Base-by-base conservation (phyloP, 2,797 vertebrate genomes). In the Microchirus variegatus region DNA sequence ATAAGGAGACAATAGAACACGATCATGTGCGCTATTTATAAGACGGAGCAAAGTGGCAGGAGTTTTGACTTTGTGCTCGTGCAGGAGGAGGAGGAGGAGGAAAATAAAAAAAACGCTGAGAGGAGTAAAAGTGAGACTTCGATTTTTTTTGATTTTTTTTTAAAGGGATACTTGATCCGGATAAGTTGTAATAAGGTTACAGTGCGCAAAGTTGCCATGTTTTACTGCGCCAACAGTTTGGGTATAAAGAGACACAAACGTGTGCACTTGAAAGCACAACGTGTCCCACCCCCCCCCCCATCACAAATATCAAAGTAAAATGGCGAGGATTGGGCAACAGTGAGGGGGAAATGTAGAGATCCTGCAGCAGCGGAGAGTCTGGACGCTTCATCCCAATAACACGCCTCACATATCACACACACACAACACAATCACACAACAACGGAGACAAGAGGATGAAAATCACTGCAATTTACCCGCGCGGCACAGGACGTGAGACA, bases 261-360 rank as follows among this genome's bases (percentile, higher is more conserved):
- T 42, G 18, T 58, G 70, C 71, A 81, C 73, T 68, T 80, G 76
- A 78, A 56, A 78, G 81, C 80, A 86, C 89, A 67, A 83, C 75
- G 77, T 80, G 86, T 86, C 83, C 86, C 84, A 86, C n/a, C 44
- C n/a, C 83, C 86, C 84, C 87, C n/a, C 44, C n/a, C 67, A 79
- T 81, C 69, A 70, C 63, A 85, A 83, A 87, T 83, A 90, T 77
- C 73, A 43, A 54, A 87, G 87, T 83, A 92, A 92, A 92, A 93
- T 91, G 90, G 91, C 90, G 90, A 91, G 77, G 89, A 91, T 78
- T 90, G 87, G 82, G 84, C 78, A 85, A 90, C 78, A 83, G 88
- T 73, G 84, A n/a, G n/a, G 87, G 81, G 76, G 16, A 61, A 83
- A 81, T 86, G 81, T 73, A 77, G 72, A 87, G 67, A 70, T 80